Base-by-base conservation (phyloP, 2,113 vertebrate genomes). In the Mesembrinibis cayennensis region DNA sequence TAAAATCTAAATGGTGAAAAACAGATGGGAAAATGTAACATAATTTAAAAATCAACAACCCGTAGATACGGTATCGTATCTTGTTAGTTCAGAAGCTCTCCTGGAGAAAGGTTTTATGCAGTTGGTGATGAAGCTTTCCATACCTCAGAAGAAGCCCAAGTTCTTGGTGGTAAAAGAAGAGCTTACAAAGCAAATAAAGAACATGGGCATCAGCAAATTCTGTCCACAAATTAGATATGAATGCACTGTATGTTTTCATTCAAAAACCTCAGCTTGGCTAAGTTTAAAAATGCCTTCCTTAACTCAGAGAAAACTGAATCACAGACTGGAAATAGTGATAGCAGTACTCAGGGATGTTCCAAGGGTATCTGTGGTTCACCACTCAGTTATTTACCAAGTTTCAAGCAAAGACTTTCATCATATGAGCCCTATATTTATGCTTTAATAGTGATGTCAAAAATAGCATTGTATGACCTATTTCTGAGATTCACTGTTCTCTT, bases 141-240 rank as follows among this genome's bases (percentile, higher is more conserved):
- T 93, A 89, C 36, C 72, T 96, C 93, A 84, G 76, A 79, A 89
- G 74, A 69, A 94, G 87, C 4, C 61, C 49, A 94, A 90, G 86
- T 78, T 95, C 95, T 95, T 73, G 32, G 82, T 87, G 96, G 97
- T 65, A 70, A 65, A 86, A 82, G 91, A 96, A 98, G 90, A 86
- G 97, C 97, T 98, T 98, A 97, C 96, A 77, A 92, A 98, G 98
- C 98, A 98, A 95, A 94, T 94, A 90, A 94, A 87, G 89, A 98
- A 25, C 73, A 84, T 29, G 72, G 78, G 76, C 95, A 97, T 98
- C 98, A 98, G 98, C 97, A 44, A 66, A 97, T 97, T 98, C 91
- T 94, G 53, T 82, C 98, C 98, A 97, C 98, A 98, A 98, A 98
- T 98, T 97, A 98, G 91, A 97, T 94, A 96, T 7, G 62, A 97